Base-by-base conservation (phyloP, 2,797 vertebrate species). In the Loriculus beryllinus region DNA sequence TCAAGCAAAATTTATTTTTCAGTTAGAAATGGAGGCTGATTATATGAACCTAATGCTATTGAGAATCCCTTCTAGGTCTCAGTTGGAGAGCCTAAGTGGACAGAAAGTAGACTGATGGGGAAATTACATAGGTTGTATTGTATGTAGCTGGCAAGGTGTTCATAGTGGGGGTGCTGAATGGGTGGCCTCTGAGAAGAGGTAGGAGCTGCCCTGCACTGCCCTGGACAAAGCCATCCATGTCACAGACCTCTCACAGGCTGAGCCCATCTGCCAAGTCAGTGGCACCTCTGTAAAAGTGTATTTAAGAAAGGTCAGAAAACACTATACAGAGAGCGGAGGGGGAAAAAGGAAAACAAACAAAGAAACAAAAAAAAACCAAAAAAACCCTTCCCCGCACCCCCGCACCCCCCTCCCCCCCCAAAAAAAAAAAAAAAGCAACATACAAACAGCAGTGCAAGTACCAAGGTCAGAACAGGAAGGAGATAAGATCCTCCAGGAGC, bases 381-480 rank as follows among this genome's bases (percentile, higher is more conserved):
- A 37, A 37, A 37, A 37, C 11, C 37, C 37, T 11, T 11, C 37
- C 37, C 11, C 37, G 11, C 37, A 8, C 37, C 37, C 37, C 37
- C 37, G 11, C 11, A 6, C 20, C 19, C 8, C 18, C 28, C 11
- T 4, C 18, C 4, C 29, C 4, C 52, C 6, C 0, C 10, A 3
- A 9, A 54, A 54, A 54, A 33, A 54, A 2, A 23, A 33, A 33
- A 15, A 57, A 33, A 15, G 2, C 7, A 15, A 33, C 54, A 57
- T 35, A 12, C 7, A 60, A 65, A 33, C 19, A 59, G 7, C 33
- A 29, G 12, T 39, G 28, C 0, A 3, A 49, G 28, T 35, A 79
- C 7, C 10, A 35, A 57, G 14, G 21, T 56, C 54, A 56, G 54
- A 23, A 57, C 33, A 57, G 13, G 21, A 23, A 9, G 54, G n/a